Base-by-base conservation (phyloP, 2,113 vertebrate species). In the Neofelis nebulosa region DNA sequence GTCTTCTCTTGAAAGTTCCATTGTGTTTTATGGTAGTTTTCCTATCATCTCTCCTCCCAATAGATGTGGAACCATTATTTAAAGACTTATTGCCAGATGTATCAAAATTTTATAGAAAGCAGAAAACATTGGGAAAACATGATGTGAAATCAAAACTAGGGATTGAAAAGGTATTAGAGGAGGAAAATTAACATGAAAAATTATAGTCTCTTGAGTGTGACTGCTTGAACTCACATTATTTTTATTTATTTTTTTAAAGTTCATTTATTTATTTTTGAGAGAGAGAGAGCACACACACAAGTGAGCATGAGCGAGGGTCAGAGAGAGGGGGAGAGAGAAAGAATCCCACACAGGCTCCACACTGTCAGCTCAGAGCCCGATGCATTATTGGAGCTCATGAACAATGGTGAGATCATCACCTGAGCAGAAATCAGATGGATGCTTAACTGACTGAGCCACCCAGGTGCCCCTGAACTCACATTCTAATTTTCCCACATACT, bases 21-120 rank as follows among this genome's bases (percentile, higher is more conserved):
- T 96, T 19, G 82, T 94, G 23, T 90, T 95, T 91, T 78, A 81
- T 91, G 16, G 41, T 71, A 7, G 50, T 92, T 97, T 96, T 88
- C 36, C 80, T 19, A 86, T 84, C 88, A 48, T 50, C 15, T 38
- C 66, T 91, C 11, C 73, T 87, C 7, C n/a, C n/a, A 41, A 5
- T 16, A 92, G 33, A 79, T 50, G 8, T 83, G 73, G 95, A 87
- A 82, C 36, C 68, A 69, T 76, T 91, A 94, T 31, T 84, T 94
- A 91, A 95, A 84, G 11, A 69, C 38, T 61, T 76, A 45, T 10
- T 82, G 61, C 50, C 55, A 29, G 27, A 96, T 19, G 29, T 63
- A 57, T 91, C 45, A 96, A 96, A 16, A 87, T 50, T 96, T 82
- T 92, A 95, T 25, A 55, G 41, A 86, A 94, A 96, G 18, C 48